Base-by-base conservation (phyloP, 2,113 vertebrate species). In the Rana temporaria region DNA sequence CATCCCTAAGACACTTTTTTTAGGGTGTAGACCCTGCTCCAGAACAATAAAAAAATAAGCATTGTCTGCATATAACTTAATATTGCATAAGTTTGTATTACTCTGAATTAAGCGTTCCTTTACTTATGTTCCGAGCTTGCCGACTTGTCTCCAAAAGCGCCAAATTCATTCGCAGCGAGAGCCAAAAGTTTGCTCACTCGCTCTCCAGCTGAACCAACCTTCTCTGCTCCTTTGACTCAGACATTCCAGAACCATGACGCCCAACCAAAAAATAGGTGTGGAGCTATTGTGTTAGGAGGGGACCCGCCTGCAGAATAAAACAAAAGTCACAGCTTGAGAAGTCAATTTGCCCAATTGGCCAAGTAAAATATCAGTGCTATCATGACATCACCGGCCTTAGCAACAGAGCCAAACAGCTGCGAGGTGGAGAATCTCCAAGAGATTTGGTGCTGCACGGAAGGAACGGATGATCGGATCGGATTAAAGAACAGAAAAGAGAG, bases 351-450 rank as follows among this genome's bases (percentile, higher is more conserved):
- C 17, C 32, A 20, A 56, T 56, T 17, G 56, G 81, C 81, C 81
- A 76, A 83, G 55, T 65, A 16, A 68, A 83, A 83, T 42, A 82
- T 56, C 17, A 42, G 7, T 26, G 52, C 11, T 48, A 14, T n/a
- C n/a, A n/a, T 76, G 38, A 76, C 71, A 60, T 83, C 63, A 68
- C 57, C 20, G 2, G n/a, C 55, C 14, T 7, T 20, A 68, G 53
- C 52, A 18, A 6, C 53, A 38, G 5, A 19, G 71, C 68, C 79
- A 70, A 42, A 65, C 79, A 81, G 79, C 68, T 65, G 68, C 16
- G 52, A 56, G 57, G 59, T 30, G 34, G 57, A 20, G 38, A 20
- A 64, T 6, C 60, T 30, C 53, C 42, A 6, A 17, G 32, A 63
- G 63, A 71, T 5, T 38, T 8, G 34, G 34, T 8, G 34, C 34